Percentiles rank a stretch among this genome's conserved stretches.
These are phyloP conservation scores for Myiotriccus ornatus DNA, from an alignment of 2,797 vertebrate genomes.

Conservation along the genomic window DNA sequence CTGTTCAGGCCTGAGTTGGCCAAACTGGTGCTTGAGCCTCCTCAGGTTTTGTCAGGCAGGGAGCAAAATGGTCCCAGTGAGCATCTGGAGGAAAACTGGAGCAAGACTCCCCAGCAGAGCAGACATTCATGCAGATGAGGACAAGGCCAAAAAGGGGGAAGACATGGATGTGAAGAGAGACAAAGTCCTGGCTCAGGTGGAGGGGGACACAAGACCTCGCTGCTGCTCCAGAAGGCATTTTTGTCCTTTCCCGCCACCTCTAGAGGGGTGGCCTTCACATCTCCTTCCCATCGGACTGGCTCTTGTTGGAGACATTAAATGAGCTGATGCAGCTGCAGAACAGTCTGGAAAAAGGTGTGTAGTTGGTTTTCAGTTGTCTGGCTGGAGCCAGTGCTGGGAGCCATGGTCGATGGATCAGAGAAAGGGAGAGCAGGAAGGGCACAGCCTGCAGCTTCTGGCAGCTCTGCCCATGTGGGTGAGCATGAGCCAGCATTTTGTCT, in stretches of 20 bases:
- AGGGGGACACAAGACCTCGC: accelerated
- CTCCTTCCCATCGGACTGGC: not conserved
- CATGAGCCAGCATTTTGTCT: not conserved
- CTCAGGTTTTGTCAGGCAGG: not conserved
- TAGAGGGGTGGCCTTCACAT: not conserved
- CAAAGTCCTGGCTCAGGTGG: not conserved
- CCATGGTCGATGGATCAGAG: not conserved
- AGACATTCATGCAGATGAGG: not conserved
- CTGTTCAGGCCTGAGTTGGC: not conserved
- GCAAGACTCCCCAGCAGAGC: not conserved
- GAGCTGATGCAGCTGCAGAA: not conserved
- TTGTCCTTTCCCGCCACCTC: not conserved
- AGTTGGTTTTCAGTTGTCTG: not conserved
- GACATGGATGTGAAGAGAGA: accelerated
- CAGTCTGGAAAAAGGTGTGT: accelerated
- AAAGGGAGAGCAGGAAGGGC: not conserved
- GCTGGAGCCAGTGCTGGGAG: not conserved
- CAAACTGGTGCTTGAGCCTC: not conserved
- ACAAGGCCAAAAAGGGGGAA: not conserved
- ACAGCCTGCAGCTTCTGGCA: not conserved
- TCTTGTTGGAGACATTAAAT: not conserved
- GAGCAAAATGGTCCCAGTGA: not conserved
- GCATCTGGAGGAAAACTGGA: not conserved
- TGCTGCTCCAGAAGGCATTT: not conserved
- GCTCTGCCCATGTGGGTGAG: not conserved